Evolutionary conservation across 2,113 vertebrate genomes (phyloP), one percentile per base, ranked within the genome.

Genomic region (Epinephelus lanceolatus): DNA sequence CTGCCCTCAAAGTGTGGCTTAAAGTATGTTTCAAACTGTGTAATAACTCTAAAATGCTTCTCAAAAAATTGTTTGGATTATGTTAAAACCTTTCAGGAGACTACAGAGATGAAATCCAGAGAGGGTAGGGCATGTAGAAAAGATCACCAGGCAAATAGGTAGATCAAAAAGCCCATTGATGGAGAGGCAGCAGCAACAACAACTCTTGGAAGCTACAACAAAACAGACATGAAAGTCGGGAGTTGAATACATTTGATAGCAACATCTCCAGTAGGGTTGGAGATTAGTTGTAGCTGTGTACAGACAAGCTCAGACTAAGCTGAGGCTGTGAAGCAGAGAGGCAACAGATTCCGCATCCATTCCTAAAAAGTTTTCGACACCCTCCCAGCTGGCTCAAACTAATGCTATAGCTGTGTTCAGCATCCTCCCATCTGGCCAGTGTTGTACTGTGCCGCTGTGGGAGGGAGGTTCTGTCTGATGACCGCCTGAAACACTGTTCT

Each of bases 311-410:
- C 27, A 74, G 62, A 37, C 27, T 6, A 67, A 74, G 69, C 53
- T 14, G 47, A 49, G 47, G 47, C 71, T 11, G 42, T 11, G 47
- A 65, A 60, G 45, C 27, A 47, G 49, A 70, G 60, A 42, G 0
- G 74, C 6, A 59, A 81, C 77, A 77, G 61, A 62, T 55, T 84
- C 56, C 45, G 42, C 66, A 62, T 68, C 52, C 71, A 62, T 68
- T 83, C 40, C 71, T 62, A 45, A 85, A 83, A 76, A 72, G 30
- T 33, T 82, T 45, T 17, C 51, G 19, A 21, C 71, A 77, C 40
- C 33, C 51, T 72, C 59, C 72, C 73, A 55, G 69, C 78, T 81
- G 60, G 77, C 65, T 51, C 49, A 9, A 0, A 60, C 59, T 56
- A 66, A 71, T 1, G 55, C 68, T 72, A 71, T 1, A 17, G 15